Conservation (phyloP, 2,888 invertebrate genomes). For the Trissolcus brochymenae region DNA sequence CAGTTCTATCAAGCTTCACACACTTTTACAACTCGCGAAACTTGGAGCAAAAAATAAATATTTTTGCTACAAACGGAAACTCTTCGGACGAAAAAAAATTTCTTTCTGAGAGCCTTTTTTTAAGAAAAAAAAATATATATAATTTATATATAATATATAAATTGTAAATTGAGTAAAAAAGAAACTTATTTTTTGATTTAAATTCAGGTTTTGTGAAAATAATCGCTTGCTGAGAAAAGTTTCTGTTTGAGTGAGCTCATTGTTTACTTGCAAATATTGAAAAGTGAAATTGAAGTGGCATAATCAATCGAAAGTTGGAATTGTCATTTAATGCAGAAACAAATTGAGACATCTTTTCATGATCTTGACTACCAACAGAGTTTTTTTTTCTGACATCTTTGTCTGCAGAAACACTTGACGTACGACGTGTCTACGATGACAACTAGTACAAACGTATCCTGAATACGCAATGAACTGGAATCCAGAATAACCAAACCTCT, state of each 20-base stretch:
- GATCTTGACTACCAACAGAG: slow-evolving; percentile 58
- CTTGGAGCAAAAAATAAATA: too few relatives aligned
- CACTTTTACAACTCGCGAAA: too few relatives aligned
- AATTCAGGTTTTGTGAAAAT: too few relatives aligned
- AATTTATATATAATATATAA: too few relatives aligned
- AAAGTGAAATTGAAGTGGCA: not conserved
- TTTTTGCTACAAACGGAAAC: too few relatives aligned
- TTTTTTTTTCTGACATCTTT: slow-evolving; percentile 68
- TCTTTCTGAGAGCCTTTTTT: too few relatives aligned
- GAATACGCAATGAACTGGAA: slow-evolving; percentile 72
- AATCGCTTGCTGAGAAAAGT: too few relatives aligned
- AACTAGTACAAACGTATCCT: slow-evolving; percentile 75
- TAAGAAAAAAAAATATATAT: too few relatives aligned
- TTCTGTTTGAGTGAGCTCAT: not conserved
- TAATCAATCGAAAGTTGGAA: slow-evolving; percentile 27
- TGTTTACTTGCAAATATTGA: not conserved
- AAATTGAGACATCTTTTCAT: slow-evolving; percentile 71
- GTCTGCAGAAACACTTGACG: slow-evolving; percentile 74
- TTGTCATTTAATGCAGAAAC: slow-evolving; percentile 64
- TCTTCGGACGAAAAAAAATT: slow-evolving; percentile 54
- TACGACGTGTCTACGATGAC: slow-evolving; percentile 77
- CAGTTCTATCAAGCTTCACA: too few relatives aligned
- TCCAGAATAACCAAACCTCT: slow-evolving; percentile 50
- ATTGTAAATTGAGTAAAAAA: too few relatives aligned
- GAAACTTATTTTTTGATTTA: too few relatives aligned